Evolutionary conservation across 2,888 invertebrate species (phyloP).

Genomic region (Noctuana brunneofusca): DNA sequence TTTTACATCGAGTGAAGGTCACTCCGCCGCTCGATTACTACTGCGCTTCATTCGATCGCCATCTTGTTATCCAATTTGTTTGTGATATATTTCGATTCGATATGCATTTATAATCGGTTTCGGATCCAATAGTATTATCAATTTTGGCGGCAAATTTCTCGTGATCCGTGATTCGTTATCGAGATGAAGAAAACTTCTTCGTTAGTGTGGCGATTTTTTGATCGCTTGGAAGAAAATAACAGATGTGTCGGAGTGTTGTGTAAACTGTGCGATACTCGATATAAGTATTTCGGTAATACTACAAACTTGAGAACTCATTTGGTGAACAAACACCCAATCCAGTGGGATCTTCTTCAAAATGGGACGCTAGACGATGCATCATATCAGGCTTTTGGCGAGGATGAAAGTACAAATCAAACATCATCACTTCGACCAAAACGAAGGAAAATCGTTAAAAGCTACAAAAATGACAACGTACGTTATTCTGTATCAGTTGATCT

Average conservation of each 20-base stretch:
- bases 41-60: conserved; percentile 53
- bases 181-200: conserved; percentile 75
- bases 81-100: conserved; percentile 67
- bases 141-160: conserved; percentile 63
- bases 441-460: conserved; percentile 56
- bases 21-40: conserved; percentile 51
- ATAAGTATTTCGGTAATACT: conserved; percentile 77
- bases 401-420: conserved; percentile 51
- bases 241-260: conserved; percentile 71
- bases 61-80: conserved; percentile 47
- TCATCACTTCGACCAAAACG: conserved; percentile 49
- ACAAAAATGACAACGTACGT: conserved; percentile 70
- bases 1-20: conserved; percentile 55
- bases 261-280: conserved; percentile 74
- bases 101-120: conserved; percentile 59
- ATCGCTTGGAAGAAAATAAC: conserved; percentile 63
- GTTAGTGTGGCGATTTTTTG: conserved; percentile 75
- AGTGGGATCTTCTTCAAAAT: conserved; percentile 72
- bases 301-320: conserved; percentile 73
- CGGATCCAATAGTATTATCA: conserved; percentile 51
- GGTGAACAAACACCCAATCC: conserved; percentile 73
- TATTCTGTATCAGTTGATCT: conserved; percentile 64
- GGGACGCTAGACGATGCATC: conserved; percentile 61
- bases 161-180: conserved; percentile 40
- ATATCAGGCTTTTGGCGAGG: conserved; percentile 50